phyloP scores from a whole-genome alignment of 2,888 invertebrate species.

The Eumerus sabulonum region DNA sequence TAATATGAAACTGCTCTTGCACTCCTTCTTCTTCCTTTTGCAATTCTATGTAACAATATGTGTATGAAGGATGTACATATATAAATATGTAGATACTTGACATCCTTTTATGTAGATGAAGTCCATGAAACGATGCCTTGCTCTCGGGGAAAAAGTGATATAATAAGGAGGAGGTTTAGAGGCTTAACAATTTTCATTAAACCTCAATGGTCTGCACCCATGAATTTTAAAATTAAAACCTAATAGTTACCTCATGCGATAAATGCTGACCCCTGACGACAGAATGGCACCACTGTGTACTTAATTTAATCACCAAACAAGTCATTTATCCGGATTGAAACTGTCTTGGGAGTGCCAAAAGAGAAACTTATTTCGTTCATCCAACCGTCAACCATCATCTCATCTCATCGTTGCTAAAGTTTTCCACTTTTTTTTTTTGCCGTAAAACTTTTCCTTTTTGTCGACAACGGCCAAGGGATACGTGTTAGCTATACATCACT shows the following conservation, averaged over 20 bases:
- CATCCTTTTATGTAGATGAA: slow-evolving; percentile 28
- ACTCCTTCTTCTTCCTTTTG: not conserved
- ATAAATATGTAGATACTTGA: slow-evolving; percentile 41
- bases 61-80: slow-evolving; percentile 9
- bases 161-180: too few relatives aligned
- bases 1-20: slow-evolving; percentile 30
- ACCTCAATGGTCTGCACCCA: too few relatives aligned
- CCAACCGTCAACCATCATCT: too few relatives aligned
- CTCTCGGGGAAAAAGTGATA: too few relatives aligned
- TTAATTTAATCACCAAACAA: not conserved
- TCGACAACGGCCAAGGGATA: not conserved
- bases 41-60: slow-evolving; percentile 48
- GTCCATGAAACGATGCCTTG: too few relatives aligned
- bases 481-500: slow-evolving; percentile 52
- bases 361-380: too few relatives aligned
- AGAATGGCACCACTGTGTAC: not conserved
- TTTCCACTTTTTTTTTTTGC: not conserved
- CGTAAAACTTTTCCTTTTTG: slow-evolving; percentile 13
- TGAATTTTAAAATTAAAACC: too few relatives aligned
- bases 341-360: too few relatives aligned
- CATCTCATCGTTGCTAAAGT: too few relatives aligned
- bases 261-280: not conserved
- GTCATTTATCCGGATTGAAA: too few relatives aligned
- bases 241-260: too few relatives aligned
- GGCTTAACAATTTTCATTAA: too few relatives aligned